Base-by-base conservation (phyloP, 2,797 vertebrate species). In the Spinibarbus caldwelli region DNA sequence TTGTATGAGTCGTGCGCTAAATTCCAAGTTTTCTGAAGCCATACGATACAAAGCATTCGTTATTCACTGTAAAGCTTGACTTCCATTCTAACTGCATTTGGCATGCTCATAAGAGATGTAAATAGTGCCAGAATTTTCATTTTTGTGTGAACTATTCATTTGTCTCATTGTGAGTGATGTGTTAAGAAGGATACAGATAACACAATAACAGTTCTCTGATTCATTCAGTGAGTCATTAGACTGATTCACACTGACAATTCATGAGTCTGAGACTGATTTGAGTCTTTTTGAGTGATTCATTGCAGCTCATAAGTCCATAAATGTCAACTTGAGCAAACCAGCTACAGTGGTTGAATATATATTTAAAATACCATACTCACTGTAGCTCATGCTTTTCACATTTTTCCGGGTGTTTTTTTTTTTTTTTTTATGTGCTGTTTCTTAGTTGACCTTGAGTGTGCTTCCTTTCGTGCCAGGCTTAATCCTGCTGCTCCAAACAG, bases 401-500 rank as follows among this genome's bases (percentile, higher is more conserved):
- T 45, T 64, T 78, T n/a, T n/a, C n/a, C n/a, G n/a, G n/a, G n/a
- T 78, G n/a, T n/a, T n/a, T n/a, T n/a, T n/a, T n/a, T n/a, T n/a
- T n/a, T 10, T 5, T 78, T 38, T 2, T 11, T 67, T n/a, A n/a
- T n/a, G n/a, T 52, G 19, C 5, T 62, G 8, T 41, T 78, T 88
- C 75, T 86, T 71, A 75, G 36, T 80, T 88, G 86, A 86, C 89
- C 89, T 90, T 90, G 88, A 87, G 80, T 71, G 36, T 73, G 62
- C 75, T 85, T 80, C 77, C 66, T 57, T 85, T 70, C 59, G 29
- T 85, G 82, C 70, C 64, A 85, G 73, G 62, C 68, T 88, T 87
- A 85, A 85, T 86, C 80, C 86, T 87, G 66, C 71, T 64, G 67
- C 73, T 87, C 72, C 45, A 64, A 86, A 59, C 57, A 87, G 80